phyloP scores from a whole-genome alignment of 2,797 vertebrate species.

The Linurgus olivaceus region DNA sequence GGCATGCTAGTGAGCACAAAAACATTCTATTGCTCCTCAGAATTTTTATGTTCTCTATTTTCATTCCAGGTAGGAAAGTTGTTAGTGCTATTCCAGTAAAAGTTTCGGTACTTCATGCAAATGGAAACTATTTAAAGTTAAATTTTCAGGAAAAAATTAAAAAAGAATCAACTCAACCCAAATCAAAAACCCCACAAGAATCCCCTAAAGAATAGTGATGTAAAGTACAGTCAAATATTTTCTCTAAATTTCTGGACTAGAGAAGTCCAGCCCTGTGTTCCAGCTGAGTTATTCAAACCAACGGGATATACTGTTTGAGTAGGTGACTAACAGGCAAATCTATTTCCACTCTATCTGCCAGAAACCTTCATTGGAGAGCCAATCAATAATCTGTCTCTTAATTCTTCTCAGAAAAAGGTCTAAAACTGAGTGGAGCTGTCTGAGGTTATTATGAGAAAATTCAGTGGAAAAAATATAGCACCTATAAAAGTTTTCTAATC shows the following conservation, averaged over 20 bases:
- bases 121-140: background rate
- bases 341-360: background rate
- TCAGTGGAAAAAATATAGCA: background rate
- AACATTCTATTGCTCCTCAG: background rate
- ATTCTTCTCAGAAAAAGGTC: background rate
- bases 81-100: background rate
- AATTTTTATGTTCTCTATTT: background rate
- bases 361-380: background rate
- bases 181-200: rapidly evolving
- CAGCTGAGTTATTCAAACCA: background rate
- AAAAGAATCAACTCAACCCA: background rate
- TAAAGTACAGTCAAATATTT: background rate
- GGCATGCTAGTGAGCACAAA: background rate
- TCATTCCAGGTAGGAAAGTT: background rate
- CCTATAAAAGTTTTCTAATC: background rate
- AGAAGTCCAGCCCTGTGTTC: background rate
- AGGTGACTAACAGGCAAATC: background rate
- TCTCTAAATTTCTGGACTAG: background rate
- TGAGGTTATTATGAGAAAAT: background rate
- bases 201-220: background rate
- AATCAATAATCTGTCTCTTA: background rate
- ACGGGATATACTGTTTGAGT: rapidly evolving
- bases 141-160: background rate
- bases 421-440: background rate
- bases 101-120: background rate